phyloP scores from a whole-genome alignment of 2,888 invertebrate species.

The Unio delphinus region DNA sequence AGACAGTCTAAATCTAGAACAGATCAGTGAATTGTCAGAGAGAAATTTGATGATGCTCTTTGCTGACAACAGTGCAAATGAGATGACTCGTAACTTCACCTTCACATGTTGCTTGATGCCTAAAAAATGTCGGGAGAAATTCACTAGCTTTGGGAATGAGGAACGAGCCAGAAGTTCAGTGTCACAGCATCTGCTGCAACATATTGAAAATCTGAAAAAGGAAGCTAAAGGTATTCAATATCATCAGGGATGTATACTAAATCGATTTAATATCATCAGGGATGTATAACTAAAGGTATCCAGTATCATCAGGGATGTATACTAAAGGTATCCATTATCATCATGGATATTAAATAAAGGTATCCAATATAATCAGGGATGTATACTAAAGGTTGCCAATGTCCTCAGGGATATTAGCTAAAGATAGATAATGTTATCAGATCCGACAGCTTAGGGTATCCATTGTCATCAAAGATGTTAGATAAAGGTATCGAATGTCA shows the following conservation, averaged over 20 bases:
- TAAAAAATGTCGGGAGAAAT: conserved; percentile 72
- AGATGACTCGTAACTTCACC: conserved; percentile 74
- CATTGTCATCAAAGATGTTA: too few species aligned
- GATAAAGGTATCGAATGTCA: too few species aligned
- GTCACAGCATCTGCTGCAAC: conserved; percentile 73
- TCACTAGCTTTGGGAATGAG: conserved; percentile 76
- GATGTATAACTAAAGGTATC: too few species aligned
- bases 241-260: not conserved
- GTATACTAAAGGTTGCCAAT: too few species aligned
- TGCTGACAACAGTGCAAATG: conserved; percentile 74
- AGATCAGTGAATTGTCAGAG: conserved; percentile 71
- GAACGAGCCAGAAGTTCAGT: conserved; percentile 74
- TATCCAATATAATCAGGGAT: too few species aligned
- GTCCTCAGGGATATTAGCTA: too few species aligned
- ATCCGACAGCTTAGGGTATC: too few species aligned
- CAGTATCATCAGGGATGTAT: too few species aligned
- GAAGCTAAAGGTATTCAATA: conserved; percentile 43
- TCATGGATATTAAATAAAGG: too few species aligned
- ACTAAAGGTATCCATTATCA: too few species aligned
- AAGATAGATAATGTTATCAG: too few species aligned
- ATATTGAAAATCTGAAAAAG: conserved; percentile 68
- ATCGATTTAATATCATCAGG: too few species aligned
- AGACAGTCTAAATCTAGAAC: conserved; percentile 59
- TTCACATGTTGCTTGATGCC: conserved; percentile 74
- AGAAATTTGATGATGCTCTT: conserved; percentile 74